Conservation (phyloP, 2,797 vertebrate species). For the Oryzias dopingdopingensis region DNA sequence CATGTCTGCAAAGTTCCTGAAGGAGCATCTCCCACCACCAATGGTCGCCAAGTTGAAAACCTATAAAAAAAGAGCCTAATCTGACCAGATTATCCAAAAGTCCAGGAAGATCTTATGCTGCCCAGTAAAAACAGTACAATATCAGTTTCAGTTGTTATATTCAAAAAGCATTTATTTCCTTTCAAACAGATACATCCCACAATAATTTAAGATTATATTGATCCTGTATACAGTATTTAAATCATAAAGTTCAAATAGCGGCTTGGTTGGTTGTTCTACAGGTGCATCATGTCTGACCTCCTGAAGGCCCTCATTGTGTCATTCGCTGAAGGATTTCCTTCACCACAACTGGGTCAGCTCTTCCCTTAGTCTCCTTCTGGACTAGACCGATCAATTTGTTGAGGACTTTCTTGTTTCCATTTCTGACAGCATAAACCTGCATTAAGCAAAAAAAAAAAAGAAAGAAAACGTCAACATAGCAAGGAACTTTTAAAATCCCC, state of each 20-base stretch:
- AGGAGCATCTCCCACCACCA: conserved; percentile 6
- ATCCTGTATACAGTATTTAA: conserved; percentile 8
- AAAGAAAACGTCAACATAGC: neutral
- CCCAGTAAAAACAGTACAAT: neutral
- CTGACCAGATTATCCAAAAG: no score
- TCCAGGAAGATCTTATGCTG: neutral
- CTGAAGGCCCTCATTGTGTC: conserved; percentile 36
- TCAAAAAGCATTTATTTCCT: conserved; percentile 30
- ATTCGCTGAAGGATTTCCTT: conserved; percentile 83
- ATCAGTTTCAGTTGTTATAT: neutral
- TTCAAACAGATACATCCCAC: conserved; percentile 13
- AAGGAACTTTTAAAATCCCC: no score
- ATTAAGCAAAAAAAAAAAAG: neutral
- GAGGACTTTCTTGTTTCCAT: conserved; percentile 86
- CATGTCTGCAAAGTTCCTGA: conserved; percentile 2
- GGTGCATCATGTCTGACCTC: neutral
- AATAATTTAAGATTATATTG: neutral
- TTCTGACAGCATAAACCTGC: conserved; percentile 85
- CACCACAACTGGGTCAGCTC: conserved; percentile 83
- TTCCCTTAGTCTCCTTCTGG: conserved; percentile 83
- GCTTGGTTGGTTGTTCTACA: neutral
- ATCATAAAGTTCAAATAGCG: neutral
- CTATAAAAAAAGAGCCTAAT: no score
- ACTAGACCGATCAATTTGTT: conserved; percentile 93
- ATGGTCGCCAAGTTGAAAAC: conserved; percentile 2